A percentile compares a stretch with the other conserved stretches of the same genome.
These are phyloP conservation scores for Parus major DNA, from an alignment of 2,113 vertebrate species.

Conservation along the genomic window DNA sequence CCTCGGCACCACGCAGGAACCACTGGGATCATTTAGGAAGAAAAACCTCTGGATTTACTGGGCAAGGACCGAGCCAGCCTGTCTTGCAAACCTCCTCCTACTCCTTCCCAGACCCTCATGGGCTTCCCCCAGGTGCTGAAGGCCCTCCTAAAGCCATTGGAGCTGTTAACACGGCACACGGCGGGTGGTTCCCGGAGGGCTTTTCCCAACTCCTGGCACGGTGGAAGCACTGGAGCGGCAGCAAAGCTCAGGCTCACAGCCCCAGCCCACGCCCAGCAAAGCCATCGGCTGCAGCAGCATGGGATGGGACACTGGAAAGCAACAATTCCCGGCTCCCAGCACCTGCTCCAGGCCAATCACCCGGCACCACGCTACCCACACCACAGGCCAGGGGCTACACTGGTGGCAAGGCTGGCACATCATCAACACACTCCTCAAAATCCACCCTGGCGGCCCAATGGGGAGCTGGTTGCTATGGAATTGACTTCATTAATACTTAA, in stretches of 20 bases:
- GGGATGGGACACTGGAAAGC: neutral
- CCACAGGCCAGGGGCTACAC: neutral
- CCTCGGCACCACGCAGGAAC: neutral
- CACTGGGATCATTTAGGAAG: neutral
- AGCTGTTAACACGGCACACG: rapidly evolving
- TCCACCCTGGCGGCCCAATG: neutral
- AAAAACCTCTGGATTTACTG: neutral
- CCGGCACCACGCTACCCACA: neutral
- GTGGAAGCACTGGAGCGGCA: rapidly evolving
- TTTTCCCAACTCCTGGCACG: rapidly evolving
- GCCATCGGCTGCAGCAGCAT: rapidly evolving
- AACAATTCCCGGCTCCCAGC: neutral
- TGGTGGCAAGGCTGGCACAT: neutral
- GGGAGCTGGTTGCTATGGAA: neutral
- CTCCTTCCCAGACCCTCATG: neutral
- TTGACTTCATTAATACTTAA: neutral
- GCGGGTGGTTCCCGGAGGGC: rapidly evolving
- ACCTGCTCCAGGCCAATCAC: neutral
- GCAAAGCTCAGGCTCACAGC: neutral
- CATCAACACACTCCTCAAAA: neutral
- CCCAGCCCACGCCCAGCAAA: neutral
- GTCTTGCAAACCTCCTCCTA: neutral
- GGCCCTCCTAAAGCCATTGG: neutral
- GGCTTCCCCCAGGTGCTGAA: neutral
- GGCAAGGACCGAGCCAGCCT: neutral